Percentiles rank a stretch among this genome's conserved stretches.
Evolutionary conservation across 2,888 invertebrate genomes (phyloP).

Genomic region (Phengaris alcon): DNA sequence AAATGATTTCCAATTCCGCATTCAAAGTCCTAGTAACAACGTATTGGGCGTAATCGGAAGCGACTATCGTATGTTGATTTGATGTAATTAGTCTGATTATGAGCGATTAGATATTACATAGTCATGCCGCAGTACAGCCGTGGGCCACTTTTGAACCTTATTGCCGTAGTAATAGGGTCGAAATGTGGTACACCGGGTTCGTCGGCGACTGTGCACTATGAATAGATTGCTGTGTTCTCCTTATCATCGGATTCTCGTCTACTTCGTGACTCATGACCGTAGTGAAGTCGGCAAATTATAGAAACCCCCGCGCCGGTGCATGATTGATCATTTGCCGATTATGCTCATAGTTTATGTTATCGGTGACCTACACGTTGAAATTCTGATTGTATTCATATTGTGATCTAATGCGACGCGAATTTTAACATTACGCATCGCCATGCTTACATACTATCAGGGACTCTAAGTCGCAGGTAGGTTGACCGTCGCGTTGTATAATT

Average conservation of each 20-base stretch:
- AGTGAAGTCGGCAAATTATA: conserved; percentile 9
- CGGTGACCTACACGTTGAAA: not conserved
- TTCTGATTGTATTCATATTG: not conserved
- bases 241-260: conserved; percentile 6
- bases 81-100: conserved; percentile 9
- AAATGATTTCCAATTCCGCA: not conserved
- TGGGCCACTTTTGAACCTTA: not conserved
- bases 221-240: conserved; percentile 2
- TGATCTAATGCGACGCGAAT: not conserved
- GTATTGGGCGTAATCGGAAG: not conserved
- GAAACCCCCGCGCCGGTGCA: not conserved
- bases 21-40: not conserved
- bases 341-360: not conserved
- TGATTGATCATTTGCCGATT: not conserved
- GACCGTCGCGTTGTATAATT: too few species aligned
- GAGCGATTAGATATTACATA: conserved; percentile 6
- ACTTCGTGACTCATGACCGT: conserved; percentile 20
- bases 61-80: not conserved
- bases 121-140: not conserved
- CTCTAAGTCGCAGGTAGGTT: too few species aligned
- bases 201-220: not conserved
- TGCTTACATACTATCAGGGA: too few species aligned
- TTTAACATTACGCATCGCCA: too few species aligned
- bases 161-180: not conserved
- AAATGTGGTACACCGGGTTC: not conserved